Base-by-base conservation (phyloP, 2,888 invertebrate genomes). In the Troides helena region DNA sequence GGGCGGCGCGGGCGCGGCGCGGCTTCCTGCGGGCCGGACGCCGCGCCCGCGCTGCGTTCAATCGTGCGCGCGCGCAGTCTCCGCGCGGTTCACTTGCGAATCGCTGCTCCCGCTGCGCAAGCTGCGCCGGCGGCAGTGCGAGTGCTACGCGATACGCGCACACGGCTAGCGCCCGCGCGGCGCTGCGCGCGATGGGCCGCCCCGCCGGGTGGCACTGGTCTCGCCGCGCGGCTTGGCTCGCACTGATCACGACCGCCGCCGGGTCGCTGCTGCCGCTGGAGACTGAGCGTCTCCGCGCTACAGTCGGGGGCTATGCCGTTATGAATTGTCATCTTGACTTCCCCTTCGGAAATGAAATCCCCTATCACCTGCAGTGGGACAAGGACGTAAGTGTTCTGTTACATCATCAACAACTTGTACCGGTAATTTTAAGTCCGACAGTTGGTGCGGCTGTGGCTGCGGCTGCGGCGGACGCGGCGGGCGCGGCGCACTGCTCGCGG, bases 361-460 rank as follows among this genome's bases (percentile, higher is more conserved):
- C 97, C 12, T 98, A 97, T 87, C 95, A 96, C 80, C 94, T 98
- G 70, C 95, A 96, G 83, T 98, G 98, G 98, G 97, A 96, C 82
- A 97, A 97, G 90, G 96, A 96, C 84, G 97, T 97, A 92, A 95
- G 96, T 75, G 14, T 25, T 17, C 17, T n/a, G 17, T 53, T 53
- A 12, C n/a, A 14, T 53, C n/a, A 17, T 14, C 1, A 17, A 12
- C 14, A 12, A 2, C 1, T 8, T 17, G 53, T 17, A 6, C 53
- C 14, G 18, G 53, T 53, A 39, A 7, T 10, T 10, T 39, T 4
- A 39, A 39, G 7, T 39, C 7, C 10, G 7, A 10, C 10, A 10
- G 8, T 39, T 39, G 39, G 1, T 39, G 1, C 39, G 7, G 39
- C 39, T 10, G 39, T 6, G 10, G 30, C 30, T 3, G 30, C 30